A percentile compares a stretch with the other conserved stretches of the same genome.
Conservation (phyloP, 1,140 invertebrate genomes). For the Helicoverpa armigera region DNA sequence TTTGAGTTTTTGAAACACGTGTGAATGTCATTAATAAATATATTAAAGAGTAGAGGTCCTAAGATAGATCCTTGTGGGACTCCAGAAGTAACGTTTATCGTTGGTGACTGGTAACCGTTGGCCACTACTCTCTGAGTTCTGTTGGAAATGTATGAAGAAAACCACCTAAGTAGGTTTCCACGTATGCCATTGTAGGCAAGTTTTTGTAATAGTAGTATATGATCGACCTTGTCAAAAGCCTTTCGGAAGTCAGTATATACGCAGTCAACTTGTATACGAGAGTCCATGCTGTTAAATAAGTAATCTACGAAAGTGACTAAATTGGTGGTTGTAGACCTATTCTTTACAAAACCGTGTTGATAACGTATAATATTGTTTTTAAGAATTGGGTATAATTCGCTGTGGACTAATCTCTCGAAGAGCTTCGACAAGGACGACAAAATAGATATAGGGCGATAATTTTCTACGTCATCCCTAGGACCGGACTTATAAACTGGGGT, state of each 20-base stretch:
- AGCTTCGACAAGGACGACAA: neutral
- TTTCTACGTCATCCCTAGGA: neutral
- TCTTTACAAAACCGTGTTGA: neutral
- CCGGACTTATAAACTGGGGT: neutral
- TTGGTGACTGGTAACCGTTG: neutral
- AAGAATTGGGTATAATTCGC: neutral
- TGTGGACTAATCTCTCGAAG: neutral
- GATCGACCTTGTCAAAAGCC: neutral
- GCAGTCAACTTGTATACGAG: neutral
- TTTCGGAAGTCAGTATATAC: neutral
- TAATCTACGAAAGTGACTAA: neutral
- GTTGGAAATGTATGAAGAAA: neutral
- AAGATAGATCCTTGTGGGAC: neutral
- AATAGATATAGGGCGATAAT: neutral
- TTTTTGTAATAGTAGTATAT: neutral
- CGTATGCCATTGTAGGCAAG: neutral
- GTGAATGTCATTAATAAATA: constrained; percentile 63
- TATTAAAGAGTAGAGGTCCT: constrained; percentile 46
- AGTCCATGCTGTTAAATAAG: neutral
- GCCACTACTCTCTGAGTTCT: neutral
- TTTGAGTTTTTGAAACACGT: constrained; percentile 52
- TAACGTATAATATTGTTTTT: neutral
- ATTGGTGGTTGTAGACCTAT: neutral
- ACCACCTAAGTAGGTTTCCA: neutral
- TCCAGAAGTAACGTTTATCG: neutral